Evolutionary conservation across 2,113 vertebrate genomes (phyloP), one percentile per base, ranked within the genome.

Genomic region (Elephantulus edwardii): DNA sequence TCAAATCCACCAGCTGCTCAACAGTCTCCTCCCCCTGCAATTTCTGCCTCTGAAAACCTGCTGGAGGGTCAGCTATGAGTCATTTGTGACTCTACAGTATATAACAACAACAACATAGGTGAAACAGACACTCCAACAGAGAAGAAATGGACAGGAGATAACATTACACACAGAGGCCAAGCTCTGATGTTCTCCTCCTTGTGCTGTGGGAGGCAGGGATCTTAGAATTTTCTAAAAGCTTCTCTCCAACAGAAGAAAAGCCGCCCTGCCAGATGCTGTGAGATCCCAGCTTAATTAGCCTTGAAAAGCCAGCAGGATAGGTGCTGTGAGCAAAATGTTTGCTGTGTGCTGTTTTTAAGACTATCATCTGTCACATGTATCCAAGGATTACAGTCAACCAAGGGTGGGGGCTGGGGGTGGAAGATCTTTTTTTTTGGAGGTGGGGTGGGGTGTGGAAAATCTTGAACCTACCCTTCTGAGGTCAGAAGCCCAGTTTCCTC

Each of bases 391-490:
- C 1, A 78, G 42, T 79, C 17, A 60, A 60, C 26, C 58, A 28
- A 60, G 58, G 1, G 26, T 60, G 24, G 19, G 20, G 58, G 26
- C 26, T 60, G 58, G 10, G 58, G 58, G 58, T 28, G 58, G 28
- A 60, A 60, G 6, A 60, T 60, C n/a, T n/a, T n/a, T n/a, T n/a
- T n/a, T n/a, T n/a, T n/a, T n/a, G n/a, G n/a, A n/a, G n/a, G n/a
- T n/a, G n/a, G n/a, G n/a, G n/a, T n/a, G n/a, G n/a, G n/a, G n/a
- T n/a, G n/a, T n/a, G n/a, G n/a, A 68, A 85, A 76, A 58, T 74
- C 35, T 58, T 72, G 46, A 72, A 58, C 40, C 30, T 35, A 71
- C 5, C 26, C 94, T 89, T 64, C 89, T 76, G 74, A 80, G 72
- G 66, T 28, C 14, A 11, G 24, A 35, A 20, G 13, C 35, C 13